These are phyloP conservation scores for Drosophila diplacantha DNA, from an alignment of 2,888 invertebrate genomes.

Conservation along the genomic window DNA sequence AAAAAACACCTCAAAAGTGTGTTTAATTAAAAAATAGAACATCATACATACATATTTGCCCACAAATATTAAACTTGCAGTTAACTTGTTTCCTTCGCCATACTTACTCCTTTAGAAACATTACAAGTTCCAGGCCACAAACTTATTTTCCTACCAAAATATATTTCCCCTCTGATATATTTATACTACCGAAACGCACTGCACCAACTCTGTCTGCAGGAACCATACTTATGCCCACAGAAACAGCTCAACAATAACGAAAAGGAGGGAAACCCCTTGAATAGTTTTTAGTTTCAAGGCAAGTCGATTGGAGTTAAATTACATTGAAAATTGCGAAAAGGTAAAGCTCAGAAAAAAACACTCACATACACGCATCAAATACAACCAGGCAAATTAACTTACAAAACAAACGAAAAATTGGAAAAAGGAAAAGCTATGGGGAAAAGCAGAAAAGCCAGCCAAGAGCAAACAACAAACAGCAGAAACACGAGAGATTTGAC, in stretches of 20 bases:
- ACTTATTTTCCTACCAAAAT: too few relatives aligned
- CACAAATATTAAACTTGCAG: neutral
- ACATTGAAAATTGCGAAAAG: constrained; percentile 64
- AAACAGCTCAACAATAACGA: constrained; percentile 21
- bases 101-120: neutral
- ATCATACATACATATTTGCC: neutral
- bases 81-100: neutral
- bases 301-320: constrained; percentile 64
- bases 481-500: constrained; percentile 35
- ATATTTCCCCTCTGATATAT: too few relatives aligned
- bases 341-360: constrained; percentile 41
- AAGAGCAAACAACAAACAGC: neutral
- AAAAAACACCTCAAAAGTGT: neutral
- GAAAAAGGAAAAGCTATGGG: constrained; percentile 41
- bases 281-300: constrained; percentile 45
- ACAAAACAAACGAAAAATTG: constrained; percentile 28
- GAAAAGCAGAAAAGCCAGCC: constrained; percentile 7
- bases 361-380: constrained; percentile 22
- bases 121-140: neutral
- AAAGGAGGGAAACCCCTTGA: constrained; percentile 12
- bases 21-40: neutral
- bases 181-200: constrained; percentile 40
- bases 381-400: constrained; percentile 37
- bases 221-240: constrained; percentile 10
- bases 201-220: constrained; percentile 21